Percentiles rank a stretch among this genome's conserved stretches.
These are phyloP conservation scores for Gobiocypris rarus DNA, from an alignment of 2,113 vertebrate genomes.

Conservation along the genomic window DNA sequence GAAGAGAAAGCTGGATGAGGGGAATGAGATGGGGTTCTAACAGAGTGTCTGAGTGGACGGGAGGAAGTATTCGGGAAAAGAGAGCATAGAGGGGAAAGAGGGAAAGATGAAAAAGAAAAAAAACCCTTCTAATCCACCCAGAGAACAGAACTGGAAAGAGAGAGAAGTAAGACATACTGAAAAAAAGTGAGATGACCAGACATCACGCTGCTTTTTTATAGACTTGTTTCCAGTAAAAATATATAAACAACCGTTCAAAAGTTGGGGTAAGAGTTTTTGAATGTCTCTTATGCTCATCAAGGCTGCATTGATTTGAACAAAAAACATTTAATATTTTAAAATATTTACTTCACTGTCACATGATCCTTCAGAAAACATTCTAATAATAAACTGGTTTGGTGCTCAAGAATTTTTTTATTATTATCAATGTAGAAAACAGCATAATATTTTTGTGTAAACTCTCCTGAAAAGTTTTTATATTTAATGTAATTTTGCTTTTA, in stretches of 20 bases:
- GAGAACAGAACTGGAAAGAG: neutral
- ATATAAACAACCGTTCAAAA: neutral
- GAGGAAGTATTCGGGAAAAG: conserved; percentile 15
- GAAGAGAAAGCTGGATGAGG: conserved; percentile 45
- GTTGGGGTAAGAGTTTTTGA: neutral
- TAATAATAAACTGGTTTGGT: no score
- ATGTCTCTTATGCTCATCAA: neutral
- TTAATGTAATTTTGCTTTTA: neutral
- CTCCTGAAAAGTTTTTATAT: neutral
- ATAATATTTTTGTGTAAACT: neutral
- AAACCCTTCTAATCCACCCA: neutral
- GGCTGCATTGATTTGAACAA: neutral
- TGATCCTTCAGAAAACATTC: no score
- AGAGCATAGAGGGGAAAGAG: neutral
- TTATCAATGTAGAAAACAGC: no score
- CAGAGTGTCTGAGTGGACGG: conserved; percentile 13
- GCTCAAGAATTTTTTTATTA: no score
- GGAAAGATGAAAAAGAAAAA: neutral
- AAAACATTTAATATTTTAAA: neutral
- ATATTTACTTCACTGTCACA: no score
- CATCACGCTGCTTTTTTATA: neutral
- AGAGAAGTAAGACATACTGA: neutral
- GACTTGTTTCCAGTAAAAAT: neutral
- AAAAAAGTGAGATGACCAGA: neutral
- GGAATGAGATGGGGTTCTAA: conserved; percentile 40